A percentile compares a stretch with the other conserved stretches of the same genome.
These are phyloP conservation scores for Poeciliopsis prolifica DNA, from an alignment of 2,113 vertebrate species.

Conservation along the genomic window DNA sequence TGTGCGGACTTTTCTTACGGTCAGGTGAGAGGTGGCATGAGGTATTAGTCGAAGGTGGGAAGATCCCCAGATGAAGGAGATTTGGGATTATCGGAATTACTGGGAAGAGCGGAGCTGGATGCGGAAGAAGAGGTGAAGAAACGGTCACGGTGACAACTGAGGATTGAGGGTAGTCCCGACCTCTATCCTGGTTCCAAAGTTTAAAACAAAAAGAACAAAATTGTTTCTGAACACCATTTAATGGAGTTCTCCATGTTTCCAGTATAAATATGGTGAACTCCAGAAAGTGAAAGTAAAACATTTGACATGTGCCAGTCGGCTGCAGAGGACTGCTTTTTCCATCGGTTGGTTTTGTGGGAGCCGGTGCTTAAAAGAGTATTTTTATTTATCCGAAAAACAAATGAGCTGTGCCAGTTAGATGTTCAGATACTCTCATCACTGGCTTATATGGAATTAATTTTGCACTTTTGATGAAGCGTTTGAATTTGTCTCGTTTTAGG, in stretches of 20 bases:
- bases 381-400: not conserved
- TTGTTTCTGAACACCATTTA: not conserved
- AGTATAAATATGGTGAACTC: not conserved
- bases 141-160: not conserved
- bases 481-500: not conserved
- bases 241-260: not conserved
- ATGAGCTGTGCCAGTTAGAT: not conserved
- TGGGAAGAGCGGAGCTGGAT: slow-evolving; percentile 11
- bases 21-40: slow-evolving; percentile 4
- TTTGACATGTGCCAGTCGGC: no score
- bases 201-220: not conserved
- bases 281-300: not conserved
- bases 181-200: not conserved
- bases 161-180: not conserved
- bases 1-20: not conserved
- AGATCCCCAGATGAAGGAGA: slow-evolving; percentile 14
- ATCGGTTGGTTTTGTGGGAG: not conserved
- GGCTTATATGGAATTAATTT: not conserved
- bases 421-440: not conserved
- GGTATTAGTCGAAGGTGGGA: slow-evolving; percentile 4
- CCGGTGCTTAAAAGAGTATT: not conserved
- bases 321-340: no score
- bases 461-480: no score
- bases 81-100: slow-evolving; percentile 41
- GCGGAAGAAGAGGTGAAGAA: slow-evolving; percentile 19